A percentile compares a stretch with the other conserved stretches of the same genome.
These are phyloP conservation scores for Brachionus rubens DNA, from an alignment of 1,140 invertebrate species.

Conservation along the genomic window DNA sequence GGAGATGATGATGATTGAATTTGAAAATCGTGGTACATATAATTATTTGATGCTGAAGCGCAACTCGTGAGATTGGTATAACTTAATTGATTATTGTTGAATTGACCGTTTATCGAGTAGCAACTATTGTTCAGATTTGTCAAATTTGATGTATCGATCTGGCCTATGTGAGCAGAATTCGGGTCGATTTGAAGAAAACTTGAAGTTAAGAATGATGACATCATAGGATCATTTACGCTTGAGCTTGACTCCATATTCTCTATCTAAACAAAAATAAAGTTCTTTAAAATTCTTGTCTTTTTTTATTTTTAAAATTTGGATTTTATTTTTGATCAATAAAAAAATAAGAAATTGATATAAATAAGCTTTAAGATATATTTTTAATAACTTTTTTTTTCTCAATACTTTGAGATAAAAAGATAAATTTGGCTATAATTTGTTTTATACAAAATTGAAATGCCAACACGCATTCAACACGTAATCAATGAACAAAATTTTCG, in stretches of 20 bases:
- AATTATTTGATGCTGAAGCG: not conserved
- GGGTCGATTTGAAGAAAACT: slow-evolving; percentile 37
- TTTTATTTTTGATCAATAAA: too few relatives aligned
- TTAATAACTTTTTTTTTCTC: too few relatives aligned
- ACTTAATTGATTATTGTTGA: not conserved
- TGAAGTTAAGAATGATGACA: slow-evolving; percentile 22
- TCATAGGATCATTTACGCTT: slow-evolving; percentile 34
- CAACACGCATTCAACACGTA: too few relatives aligned
- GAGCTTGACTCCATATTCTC: slow-evolving; percentile 27
- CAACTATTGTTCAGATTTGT: not conserved
- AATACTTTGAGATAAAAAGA: too few relatives aligned
- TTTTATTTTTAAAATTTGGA: not conserved
- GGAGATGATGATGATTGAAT: slow-evolving; percentile 1
- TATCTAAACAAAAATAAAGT: not conserved
- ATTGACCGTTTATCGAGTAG: not conserved
- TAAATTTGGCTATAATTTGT: too few relatives aligned
- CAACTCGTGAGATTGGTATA: not conserved
- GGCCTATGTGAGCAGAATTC: not conserved
- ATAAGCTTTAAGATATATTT: too few relatives aligned
- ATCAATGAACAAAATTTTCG: too few relatives aligned
- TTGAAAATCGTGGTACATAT: not conserved
- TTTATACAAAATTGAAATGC: too few relatives aligned
- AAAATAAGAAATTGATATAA: too few relatives aligned
- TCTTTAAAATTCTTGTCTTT: not conserved
- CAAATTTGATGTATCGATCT: not conserved